phyloP scores from a whole-genome alignment of 1,140 invertebrate species.

The Macrosteles quadrilineatus region DNA sequence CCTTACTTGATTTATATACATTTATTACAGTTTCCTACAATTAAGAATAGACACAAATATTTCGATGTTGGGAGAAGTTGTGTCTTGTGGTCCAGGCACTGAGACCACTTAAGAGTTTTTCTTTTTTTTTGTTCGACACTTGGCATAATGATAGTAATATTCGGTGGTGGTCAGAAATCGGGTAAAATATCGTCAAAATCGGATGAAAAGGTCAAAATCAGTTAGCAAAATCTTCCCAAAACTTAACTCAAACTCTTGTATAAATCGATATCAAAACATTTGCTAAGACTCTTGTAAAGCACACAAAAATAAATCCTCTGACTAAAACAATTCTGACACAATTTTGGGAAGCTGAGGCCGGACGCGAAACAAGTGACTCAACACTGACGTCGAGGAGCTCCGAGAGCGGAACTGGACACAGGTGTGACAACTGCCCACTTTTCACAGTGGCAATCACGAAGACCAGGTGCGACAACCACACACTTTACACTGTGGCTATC shows the following conservation, averaged over 20 bases:
- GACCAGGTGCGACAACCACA: too few relatives aligned
- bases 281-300: background rate
- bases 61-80: conserved; percentile 14
- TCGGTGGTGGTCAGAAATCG: too few relatives aligned
- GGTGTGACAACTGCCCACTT: too few relatives aligned
- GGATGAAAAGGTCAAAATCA: background rate
- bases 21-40: conserved; percentile 25
- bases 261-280: background rate
- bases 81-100: conserved; percentile 9
- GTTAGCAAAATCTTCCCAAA: background rate
- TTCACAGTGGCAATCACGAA: too few relatives aligned
- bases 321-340: background rate
- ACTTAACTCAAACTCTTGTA: background rate
- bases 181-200: too few relatives aligned
- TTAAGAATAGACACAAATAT: conserved; percentile 26
- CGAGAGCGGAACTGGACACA: too few relatives aligned
- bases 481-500: conserved; percentile 72
- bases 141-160: too few relatives aligned
- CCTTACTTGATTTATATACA: conserved; percentile 30
- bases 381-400: too few relatives aligned
- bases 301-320: background rate
- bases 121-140: too few relatives aligned
- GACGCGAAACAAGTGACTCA: background rate
- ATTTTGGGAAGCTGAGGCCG: background rate
- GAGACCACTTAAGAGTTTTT: background rate